Base-by-base conservation (phyloP, 2,888 invertebrate genomes). In the Coleophora deauratella region DNA sequence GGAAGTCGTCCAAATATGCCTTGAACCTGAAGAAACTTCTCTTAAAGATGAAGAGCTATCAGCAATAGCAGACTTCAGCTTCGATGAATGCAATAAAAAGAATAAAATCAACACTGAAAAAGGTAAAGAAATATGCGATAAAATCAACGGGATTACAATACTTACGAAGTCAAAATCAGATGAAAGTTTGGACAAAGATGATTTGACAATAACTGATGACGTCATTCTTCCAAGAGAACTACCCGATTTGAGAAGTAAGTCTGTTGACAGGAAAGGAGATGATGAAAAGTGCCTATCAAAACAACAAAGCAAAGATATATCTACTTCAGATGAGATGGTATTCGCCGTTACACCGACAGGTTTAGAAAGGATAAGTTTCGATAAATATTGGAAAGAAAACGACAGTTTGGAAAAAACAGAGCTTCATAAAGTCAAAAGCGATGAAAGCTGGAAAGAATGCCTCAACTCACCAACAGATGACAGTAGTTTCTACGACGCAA, bases 1-100 rank as follows among this genome's bases (percentile, higher is more conserved):
- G 41, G 89, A 89, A 62, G 88, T 88, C 3, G 88, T 89, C 10
- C 88, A 89, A 54, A 89, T 89, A 57, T 89, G 88, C 52, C 73
- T 89, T 15, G 89, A 89, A 48, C 88, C 88, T 11, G 89, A 89
- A 55, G 87, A 88, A 42, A 66, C 81, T 3, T 87, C 88, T 0
- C 80, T 86, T n/a, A 84, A 81, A 54, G 86, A 86, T 13, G 86
- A 86, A 28, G 86, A 86, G 38, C 54, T 86, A 27, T 86, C 86
- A 1, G 86, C 73, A 0, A 44, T 85, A 13, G 76, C 72, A 36
- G 86, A 86, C 45, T 57, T 86, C 1, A 86, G 86, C 50, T 69
- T 77, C 9, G 86, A 86, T 41, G 84, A 85, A 27, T 68, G 68
- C 41, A 71, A 67, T 35, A 58, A 55, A 41, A 73, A 72, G 47